phyloP scores from a whole-genome alignment of 1,140 invertebrate species.

The Armadillidium nasatum region DNA sequence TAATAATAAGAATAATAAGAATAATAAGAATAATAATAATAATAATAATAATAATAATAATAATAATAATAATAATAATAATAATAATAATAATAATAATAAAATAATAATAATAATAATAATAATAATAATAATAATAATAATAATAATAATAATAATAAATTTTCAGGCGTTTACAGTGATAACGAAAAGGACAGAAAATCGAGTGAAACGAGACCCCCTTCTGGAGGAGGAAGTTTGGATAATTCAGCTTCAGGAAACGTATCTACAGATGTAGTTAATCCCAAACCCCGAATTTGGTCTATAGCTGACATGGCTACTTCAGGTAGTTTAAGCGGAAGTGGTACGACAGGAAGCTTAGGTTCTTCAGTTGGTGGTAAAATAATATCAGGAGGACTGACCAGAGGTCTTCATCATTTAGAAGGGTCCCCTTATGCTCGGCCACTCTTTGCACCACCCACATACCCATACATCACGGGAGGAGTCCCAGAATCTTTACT shows the following conservation, averaged over 20 bases:
- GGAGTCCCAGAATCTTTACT: conserved; percentile 40
- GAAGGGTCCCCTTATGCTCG: conserved; percentile 39
- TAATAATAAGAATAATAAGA: too few relatives aligned
- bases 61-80: too few relatives aligned
- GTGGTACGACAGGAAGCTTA: conserved; percentile 29
- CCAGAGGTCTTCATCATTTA: conserved; percentile 36
- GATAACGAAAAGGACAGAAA: conserved; percentile 42
- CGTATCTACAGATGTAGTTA: conserved; percentile 36
- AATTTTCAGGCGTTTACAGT: conserved; percentile 34
- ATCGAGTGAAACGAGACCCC: conserved; percentile 25
- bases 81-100: too few relatives aligned
- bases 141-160: too few relatives aligned
- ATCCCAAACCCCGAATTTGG: conserved; percentile 79
- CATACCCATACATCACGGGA: conserved; percentile 41
- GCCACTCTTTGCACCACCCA: conserved; percentile 32
- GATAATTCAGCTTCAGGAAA: conserved; percentile 31
- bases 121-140: too few relatives aligned
- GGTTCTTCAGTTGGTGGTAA: conserved; percentile 27
- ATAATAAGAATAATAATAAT: too few relatives aligned
- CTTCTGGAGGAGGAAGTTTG: conserved; percentile 25
- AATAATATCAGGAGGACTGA: conserved; percentile 35
- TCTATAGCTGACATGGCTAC: conserved; percentile 82
- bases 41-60: too few relatives aligned
- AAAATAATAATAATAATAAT: too few relatives aligned
- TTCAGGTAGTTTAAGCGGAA: conserved; percentile 35